phyloP scores from a whole-genome alignment of 1,140 invertebrate genomes.

The Drosophila ironensis region DNA sequence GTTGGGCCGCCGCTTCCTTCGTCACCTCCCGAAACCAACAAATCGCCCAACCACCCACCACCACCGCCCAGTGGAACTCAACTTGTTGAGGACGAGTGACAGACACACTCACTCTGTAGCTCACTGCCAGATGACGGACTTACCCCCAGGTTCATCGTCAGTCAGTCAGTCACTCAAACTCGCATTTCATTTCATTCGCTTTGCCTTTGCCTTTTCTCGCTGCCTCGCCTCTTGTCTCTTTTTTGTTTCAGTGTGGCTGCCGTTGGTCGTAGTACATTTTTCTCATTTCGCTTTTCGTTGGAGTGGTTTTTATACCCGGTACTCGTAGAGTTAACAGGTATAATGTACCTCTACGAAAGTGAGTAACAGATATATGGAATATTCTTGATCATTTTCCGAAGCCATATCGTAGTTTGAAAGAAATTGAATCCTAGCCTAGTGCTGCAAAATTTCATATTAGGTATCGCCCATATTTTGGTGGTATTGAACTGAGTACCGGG shows the following conservation, averaged over 20 bases:
- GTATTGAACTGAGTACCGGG: too few species aligned
- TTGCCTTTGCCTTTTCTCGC: slow-evolving; percentile 37
- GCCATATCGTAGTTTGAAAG: too few species aligned
- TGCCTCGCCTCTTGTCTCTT: slow-evolving; percentile 1
- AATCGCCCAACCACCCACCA: slow-evolving; percentile 10
- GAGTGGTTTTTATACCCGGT: slow-evolving; percentile 74
- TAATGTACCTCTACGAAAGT: too few species aligned
- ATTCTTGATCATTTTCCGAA: too few species aligned
- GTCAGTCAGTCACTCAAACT: slow-evolving; percentile 52
- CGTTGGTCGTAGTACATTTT: slow-evolving; percentile 64
- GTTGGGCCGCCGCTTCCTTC: too few species aligned
- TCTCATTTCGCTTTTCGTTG: slow-evolving; percentile 79
- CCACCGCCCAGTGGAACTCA: slow-evolving; percentile 25
- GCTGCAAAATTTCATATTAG: too few species aligned
- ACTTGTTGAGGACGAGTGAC: slow-evolving; percentile 60
- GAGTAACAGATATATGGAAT: too few species aligned
- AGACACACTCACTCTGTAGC: slow-evolving; percentile 20
- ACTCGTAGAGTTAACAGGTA: too few species aligned
- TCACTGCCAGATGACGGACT: slow-evolving; percentile 19
- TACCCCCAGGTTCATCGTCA: slow-evolving; percentile 43
- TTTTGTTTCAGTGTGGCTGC: slow-evolving; percentile 66
- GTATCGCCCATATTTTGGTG: too few species aligned
- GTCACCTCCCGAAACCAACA: not conserved
- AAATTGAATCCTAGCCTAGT: too few species aligned
- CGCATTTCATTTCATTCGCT: slow-evolving; percentile 56